Evolutionary conservation across 2,113 vertebrate genomes (phyloP), one percentile per base, ranked within the genome.

Genomic region (Turdus rufiventris): DNA sequence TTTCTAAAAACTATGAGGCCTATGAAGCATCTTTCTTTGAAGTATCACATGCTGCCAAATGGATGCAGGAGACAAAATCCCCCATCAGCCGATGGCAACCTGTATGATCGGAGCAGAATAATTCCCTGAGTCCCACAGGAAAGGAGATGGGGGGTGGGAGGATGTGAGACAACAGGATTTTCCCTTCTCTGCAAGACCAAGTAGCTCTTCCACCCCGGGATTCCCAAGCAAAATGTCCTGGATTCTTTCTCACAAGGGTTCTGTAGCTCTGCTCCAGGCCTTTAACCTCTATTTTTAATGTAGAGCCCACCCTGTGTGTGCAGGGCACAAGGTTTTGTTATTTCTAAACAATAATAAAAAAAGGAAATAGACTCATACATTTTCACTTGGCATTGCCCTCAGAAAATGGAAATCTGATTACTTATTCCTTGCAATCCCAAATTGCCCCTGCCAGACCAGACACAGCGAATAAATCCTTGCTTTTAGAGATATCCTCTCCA

Each of bases 361-460:
- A 88, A 18, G 71, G 28, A 84, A 89, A 82, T 31, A 93, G 85
- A 92, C 83, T 91, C 85, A 85, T 25, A 81, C 31, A 61, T 85
- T 87, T 92, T 93, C 84, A 68, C 67, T 90, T 96, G 91, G 73
- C 74, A 47, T 42, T 74, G 79, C 90, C 94, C 85, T 86, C 40
- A 20, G 84, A 79, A 91, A 97, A 91, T 76, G 72, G 75, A 72
- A 97, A 91, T 88, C 88, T 84, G 81, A 82, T 97, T 94, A 91
- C 95, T 97, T 96, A 97, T 93, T 97, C 96, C 85, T 94, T 71
- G 43, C 90, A 96, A 94, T 95, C 91, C 87, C 67, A 90, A 96
- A 97, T 93, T 94, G 96, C 81, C 94, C 90, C 95, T 89, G 89
- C 94, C 50, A 92, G 79, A 85, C 87, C 85, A 96, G 91, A 91